Percentiles rank a stretch among this genome's conserved stretches.
These are phyloP conservation scores for Proisotoma minuta DNA, from an alignment of 2,888 invertebrate species.

Conservation along the genomic window DNA sequence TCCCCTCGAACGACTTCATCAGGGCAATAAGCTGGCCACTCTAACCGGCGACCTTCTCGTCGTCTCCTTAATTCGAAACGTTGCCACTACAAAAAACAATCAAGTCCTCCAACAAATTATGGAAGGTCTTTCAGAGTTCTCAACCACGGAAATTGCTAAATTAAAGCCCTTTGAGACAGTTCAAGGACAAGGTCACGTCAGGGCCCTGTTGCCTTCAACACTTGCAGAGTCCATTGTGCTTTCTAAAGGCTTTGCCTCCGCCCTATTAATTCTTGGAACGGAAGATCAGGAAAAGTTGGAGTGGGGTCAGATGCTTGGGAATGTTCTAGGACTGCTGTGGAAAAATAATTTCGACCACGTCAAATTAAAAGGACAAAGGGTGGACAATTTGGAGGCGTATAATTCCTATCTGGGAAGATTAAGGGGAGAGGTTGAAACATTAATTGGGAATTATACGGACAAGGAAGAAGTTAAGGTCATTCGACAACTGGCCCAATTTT, in stretches of 20 bases:
- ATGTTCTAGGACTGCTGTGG: not conserved
- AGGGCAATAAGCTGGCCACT: conserved; percentile 23
- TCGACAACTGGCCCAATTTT: not conserved
- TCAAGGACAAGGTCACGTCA: not conserved
- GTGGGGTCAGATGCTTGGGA: not conserved
- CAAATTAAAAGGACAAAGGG: not conserved
- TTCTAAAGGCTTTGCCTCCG: conserved; percentile 4
- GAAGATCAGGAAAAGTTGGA: not conserved
- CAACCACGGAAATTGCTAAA: not conserved
- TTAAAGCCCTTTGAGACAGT: not conserved
- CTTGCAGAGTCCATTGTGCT: conserved; percentile 6
- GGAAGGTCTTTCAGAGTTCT: conserved; percentile 18
- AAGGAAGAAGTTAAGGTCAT: too few relatives aligned
- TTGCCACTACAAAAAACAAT: conserved; percentile 12
- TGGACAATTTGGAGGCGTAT: not conserved
- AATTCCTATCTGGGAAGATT: not conserved
- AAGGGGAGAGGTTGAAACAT: not conserved
- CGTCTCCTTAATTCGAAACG: conserved; percentile 15
- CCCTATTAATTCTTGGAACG: not conserved
- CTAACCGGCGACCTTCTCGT: conserved; percentile 11
- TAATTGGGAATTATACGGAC: too few relatives aligned
- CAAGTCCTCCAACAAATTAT: conserved; percentile 16
- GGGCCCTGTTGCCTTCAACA: not conserved
- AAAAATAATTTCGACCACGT: not conserved
- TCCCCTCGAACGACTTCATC: not conserved